Conservation (phyloP, 2,113 vertebrate genomes). For the Channa argus region DNA sequence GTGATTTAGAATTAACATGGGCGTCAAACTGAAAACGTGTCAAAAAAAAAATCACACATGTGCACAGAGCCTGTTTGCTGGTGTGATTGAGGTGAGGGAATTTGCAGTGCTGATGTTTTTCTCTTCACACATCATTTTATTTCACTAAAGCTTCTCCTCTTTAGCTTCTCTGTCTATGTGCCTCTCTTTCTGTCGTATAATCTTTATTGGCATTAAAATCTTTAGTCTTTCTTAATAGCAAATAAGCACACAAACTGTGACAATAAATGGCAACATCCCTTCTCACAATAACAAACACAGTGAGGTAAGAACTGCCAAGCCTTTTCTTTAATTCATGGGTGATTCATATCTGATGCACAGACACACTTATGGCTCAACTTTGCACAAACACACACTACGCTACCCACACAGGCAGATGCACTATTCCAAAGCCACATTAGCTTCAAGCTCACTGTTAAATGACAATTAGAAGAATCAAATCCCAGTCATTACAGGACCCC, state of each 20-base stretch:
- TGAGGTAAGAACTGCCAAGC: slow-evolving; percentile 20
- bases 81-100: slow-evolving; percentile 47
- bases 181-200: slow-evolving; percentile 20
- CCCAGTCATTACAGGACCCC: slow-evolving; percentile 71
- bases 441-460: slow-evolving; percentile 61
- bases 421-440: slow-evolving; percentile 48
- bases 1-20: slow-evolving; percentile 59
- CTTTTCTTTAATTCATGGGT: slow-evolving; percentile 25
- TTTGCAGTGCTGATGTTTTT: slow-evolving; percentile 42
- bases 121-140: slow-evolving; percentile 16
- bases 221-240: slow-evolving; percentile 24
- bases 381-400: slow-evolving; percentile 20
- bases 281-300: slow-evolving; percentile 4
- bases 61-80: slow-evolving; percentile 14
- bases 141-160: not conserved
- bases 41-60: slow-evolving; percentile 31
- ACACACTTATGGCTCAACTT: slow-evolving; percentile 26
- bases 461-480: slow-evolving; percentile 75
- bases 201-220: slow-evolving; percentile 36
- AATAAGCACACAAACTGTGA: slow-evolving; percentile 31
- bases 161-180: not conserved
- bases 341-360: slow-evolving; percentile 49
- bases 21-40: slow-evolving; percentile 54
- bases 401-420: not conserved
- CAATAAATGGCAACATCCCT: slow-evolving; percentile 15